phyloP scores from a whole-genome alignment of 2,113 vertebrate genomes.

The Mohoua ochrocephala region DNA sequence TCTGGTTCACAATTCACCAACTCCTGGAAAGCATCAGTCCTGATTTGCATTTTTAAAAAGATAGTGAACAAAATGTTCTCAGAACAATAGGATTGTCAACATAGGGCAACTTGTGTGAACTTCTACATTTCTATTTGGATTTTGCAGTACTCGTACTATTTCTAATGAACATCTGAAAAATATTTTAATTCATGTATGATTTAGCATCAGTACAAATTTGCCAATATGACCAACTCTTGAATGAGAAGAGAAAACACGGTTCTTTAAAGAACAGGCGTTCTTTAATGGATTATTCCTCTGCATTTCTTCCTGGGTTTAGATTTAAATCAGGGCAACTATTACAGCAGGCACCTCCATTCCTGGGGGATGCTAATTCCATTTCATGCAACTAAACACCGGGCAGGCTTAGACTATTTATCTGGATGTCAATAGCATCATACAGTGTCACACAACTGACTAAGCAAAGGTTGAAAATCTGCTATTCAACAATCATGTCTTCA shows the following conservation, averaged over 20 bases:
- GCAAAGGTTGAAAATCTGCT: slow-evolving; percentile 9
- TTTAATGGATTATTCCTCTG: background rate
- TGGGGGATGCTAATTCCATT: background rate
- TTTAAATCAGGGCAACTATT: slow-evolving; percentile 12
- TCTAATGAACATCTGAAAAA: background rate
- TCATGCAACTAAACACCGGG: background rate
- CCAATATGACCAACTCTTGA: background rate
- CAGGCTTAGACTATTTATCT: background rate
- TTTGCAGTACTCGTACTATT: background rate
- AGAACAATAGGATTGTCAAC: background rate
- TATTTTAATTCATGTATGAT: background rate
- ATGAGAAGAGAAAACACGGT: background rate
- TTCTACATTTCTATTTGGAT: background rate
- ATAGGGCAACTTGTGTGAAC: background rate
- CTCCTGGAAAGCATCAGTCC: background rate
- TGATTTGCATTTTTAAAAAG: background rate
- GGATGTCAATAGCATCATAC: background rate
- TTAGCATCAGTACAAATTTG: background rate
- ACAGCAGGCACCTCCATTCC: background rate
- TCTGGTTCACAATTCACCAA: background rate
- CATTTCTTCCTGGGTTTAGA: background rate
- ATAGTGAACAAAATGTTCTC: background rate
- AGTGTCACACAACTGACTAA: background rate
- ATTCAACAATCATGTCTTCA: background rate
- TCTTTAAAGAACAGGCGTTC: background rate